Base-by-base conservation (phyloP, 2,797 vertebrate species). In the Chrosomus eos region DNA sequence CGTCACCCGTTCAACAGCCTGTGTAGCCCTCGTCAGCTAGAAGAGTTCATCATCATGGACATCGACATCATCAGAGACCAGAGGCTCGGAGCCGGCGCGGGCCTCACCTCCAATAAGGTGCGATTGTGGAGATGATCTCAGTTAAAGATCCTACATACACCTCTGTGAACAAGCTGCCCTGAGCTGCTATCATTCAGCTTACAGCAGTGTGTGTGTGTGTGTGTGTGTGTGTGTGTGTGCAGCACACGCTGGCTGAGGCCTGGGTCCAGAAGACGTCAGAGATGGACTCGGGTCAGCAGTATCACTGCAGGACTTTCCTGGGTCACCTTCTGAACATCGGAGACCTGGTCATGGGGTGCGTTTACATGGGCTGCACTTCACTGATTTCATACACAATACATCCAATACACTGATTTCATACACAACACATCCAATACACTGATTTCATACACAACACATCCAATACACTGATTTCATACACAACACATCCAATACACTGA, bases 201-300 rank as follows among this genome's bases (percentile, higher is more conserved):
- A 53, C 0, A 3, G 40, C 10, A 43, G 16, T 51, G 48, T 51
- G 16, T 48, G 16, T 51, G 45, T 48, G 45, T 48, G 4, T 19
- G 16, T 51, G 48, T 75, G 87, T 55, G 28, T 73, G 48, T 77
- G n/a, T 88, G 81, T 87, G 90, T 80, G 84, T 91, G 40, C 90
- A 99, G 98, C 98, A 99, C 91, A 94, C 91, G 0, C 95, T 99
- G 90, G 97, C 97, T 72, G 98, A 99, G 90, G 96, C 97, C 81
- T 99, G 98, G 98, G 97, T 99, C 51, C 96, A 96, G 95, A 99
- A 99, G 89, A 98, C 97, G 18, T 98, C 97, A 0, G 98, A 99
- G 93, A 93, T 99, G 97, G 84, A 97, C 90, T 98, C 96, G 1
- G 95, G 94, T 89, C 97, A 96, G 88, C 98, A 99, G 81, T 99